A percentile compares a stretch with the other conserved stretches of the same genome.
Conservation (phyloP, 2,797 vertebrate species). For the Synaphobranchus kaupii region DNA sequence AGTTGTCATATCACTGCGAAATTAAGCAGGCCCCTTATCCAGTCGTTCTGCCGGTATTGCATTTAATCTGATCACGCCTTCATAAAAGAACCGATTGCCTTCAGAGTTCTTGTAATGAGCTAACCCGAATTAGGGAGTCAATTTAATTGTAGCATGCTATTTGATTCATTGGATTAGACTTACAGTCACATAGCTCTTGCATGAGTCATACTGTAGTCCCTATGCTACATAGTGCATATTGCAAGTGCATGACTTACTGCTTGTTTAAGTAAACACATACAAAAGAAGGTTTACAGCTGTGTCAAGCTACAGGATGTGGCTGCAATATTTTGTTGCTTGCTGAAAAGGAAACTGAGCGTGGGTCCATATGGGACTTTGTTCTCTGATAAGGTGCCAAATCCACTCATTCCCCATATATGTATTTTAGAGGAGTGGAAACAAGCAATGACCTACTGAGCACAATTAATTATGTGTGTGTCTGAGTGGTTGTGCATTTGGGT, state of each 20-base stretch:
- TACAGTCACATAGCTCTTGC: not conserved
- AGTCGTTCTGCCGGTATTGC: not conserved
- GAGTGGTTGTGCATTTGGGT: too few species aligned
- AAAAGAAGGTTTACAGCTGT: not conserved
- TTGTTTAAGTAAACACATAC: not conserved
- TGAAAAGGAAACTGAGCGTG: not conserved
- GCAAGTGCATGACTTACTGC: not conserved
- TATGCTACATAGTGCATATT: not conserved
- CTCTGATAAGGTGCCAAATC: slow-evolving; percentile 26
- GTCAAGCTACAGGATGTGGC: not conserved
- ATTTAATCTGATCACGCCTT: slow-evolving; percentile 10
- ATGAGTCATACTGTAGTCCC: not conserved
- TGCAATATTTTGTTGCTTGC: not conserved
- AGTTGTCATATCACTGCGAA: not conserved
- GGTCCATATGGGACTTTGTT: slow-evolving; percentile 51
- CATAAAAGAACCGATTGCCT: not conserved
- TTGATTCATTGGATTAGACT: slow-evolving; percentile 13
- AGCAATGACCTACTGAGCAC: not conserved
- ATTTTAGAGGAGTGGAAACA: not conserved
- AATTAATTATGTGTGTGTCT: not conserved
- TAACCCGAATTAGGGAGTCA: not conserved
- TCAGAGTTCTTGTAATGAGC: not conserved
- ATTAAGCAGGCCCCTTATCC: slow-evolving; percentile 3
- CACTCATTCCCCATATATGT: not conserved
- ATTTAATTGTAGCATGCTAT: slow-evolving; percentile 2